phyloP scores from a whole-genome alignment of 2,888 invertebrate species.

The Lasiommata megera region DNA sequence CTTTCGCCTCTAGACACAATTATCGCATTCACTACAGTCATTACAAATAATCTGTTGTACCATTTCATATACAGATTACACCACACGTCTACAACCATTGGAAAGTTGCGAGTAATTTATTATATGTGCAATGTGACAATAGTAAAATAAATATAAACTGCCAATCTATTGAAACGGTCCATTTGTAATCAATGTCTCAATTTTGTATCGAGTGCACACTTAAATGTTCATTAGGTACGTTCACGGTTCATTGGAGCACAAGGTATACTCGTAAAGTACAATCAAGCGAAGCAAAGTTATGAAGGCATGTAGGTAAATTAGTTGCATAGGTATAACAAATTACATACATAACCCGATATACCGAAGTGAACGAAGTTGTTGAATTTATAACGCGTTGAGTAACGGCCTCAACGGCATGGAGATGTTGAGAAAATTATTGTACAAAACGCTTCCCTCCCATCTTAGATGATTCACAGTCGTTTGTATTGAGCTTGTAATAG shows the following conservation, averaged over 20 bases:
- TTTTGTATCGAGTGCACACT: conserved; percentile 30
- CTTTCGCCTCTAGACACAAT: conserved; percentile 7
- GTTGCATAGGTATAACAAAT: conserved; percentile 22
- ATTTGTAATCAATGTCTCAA: conserved; percentile 36
- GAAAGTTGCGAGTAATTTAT: conserved; percentile 5
- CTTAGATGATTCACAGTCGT: conserved; percentile 43
- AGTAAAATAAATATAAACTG: conserved; percentile 17
- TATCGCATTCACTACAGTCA: conserved; percentile 12
- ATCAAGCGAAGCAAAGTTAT: conserved; percentile 32
- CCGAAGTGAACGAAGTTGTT: conserved; percentile 18
- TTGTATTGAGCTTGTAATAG: conserved; percentile 4
- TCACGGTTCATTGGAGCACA: conserved; percentile 31
- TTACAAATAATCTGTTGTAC: conserved; percentile 15
- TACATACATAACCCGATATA: conserved; percentile 25
- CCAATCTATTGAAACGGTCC: conserved; percentile 21
- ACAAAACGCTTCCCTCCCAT: conserved; percentile 39
- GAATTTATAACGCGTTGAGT: conserved; percentile 33
- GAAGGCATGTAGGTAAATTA: conserved; percentile 28
- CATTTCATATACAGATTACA: conserved; percentile 13
- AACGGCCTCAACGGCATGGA: conserved; percentile 26
- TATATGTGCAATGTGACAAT: conserved; percentile 14
- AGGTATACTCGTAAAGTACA: conserved; percentile 27
- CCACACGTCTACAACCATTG: not conserved
- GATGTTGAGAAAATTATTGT: conserved; percentile 40
- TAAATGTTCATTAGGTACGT: conserved; percentile 29